Evolutionary conservation across 1,140 invertebrate genomes (phyloP).

Genomic region (Andrena cerasifolii): DNA sequence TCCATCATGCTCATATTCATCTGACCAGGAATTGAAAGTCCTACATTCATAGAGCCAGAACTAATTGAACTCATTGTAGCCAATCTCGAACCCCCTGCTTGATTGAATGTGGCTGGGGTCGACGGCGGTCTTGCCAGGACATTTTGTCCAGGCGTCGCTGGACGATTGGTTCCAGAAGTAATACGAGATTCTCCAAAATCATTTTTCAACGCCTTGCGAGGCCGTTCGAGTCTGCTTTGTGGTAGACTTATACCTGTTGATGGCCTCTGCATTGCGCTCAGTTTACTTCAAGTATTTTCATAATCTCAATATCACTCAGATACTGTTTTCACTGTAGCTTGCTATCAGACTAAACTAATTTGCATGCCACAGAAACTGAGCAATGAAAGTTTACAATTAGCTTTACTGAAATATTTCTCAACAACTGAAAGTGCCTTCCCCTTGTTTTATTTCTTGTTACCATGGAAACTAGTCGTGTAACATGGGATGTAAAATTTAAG

Average conservation of each 20-base stretch:
- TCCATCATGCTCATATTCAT: slow-evolving; percentile 82
- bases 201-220: slow-evolving; percentile 74
- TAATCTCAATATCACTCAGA: slow-evolving; percentile 66
- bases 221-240: slow-evolving; percentile 75
- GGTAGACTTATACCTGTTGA: slow-evolving; percentile 50
- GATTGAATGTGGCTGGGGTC: slow-evolving; percentile 61
- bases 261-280: slow-evolving; percentile 49
- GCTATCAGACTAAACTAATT: too few species aligned
- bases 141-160: slow-evolving; percentile 66
- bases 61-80: slow-evolving; percentile 62
- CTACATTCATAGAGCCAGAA: slow-evolving; percentile 65
- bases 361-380: too few species aligned
- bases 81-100: slow-evolving; percentile 59
- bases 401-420: too few species aligned
- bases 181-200: slow-evolving; percentile 61
- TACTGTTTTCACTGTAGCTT: too few species aligned
- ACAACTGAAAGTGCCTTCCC: too few species aligned
- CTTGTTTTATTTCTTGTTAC: too few species aligned
- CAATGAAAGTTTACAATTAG: too few species aligned
- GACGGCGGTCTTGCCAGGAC: slow-evolving; percentile 73
- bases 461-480: too few species aligned
- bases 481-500: too few species aligned
- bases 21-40: slow-evolving; percentile 61
- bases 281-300: slow-evolving; percentile 25
- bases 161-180: slow-evolving; percentile 43